These are phyloP conservation scores for Mus caroli DNA, from an alignment of 2,797 vertebrate species.

Conservation along the genomic window DNA sequence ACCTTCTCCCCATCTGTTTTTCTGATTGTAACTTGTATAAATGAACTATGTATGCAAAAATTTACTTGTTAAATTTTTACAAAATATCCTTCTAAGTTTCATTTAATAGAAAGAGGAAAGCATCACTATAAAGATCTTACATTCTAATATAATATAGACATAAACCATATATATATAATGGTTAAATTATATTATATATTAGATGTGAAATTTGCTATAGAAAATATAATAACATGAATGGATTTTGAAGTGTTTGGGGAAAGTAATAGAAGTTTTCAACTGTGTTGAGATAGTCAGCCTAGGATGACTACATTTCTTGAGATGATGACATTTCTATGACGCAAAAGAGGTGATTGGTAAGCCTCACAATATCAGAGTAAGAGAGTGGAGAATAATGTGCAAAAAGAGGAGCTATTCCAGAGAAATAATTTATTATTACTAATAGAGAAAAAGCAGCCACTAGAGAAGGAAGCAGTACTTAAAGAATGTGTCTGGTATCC, in stretches of 20 bases:
- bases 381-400: neutral
- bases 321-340: neutral
- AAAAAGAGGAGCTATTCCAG: neutral
- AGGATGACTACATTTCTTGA: neutral
- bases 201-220: neutral
- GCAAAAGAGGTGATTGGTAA: neutral
- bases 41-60: neutral
- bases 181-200: neutral
- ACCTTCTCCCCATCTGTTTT: neutral
- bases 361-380: neutral
- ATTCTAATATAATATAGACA: neutral
- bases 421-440: neutral
- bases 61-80: neutral
- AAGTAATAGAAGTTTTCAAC: neutral
- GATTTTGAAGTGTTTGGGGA: neutral
- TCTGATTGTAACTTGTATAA: neutral
- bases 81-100: neutral
- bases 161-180: neutral
- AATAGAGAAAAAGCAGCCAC: neutral
- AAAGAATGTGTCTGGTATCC: neutral
- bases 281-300: neutral
- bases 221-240: neutral
- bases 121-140: neutral
- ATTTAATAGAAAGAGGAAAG: neutral
- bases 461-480: neutral